Conservation (phyloP, 2,888 invertebrate genomes). For the Agelastica alni region DNA sequence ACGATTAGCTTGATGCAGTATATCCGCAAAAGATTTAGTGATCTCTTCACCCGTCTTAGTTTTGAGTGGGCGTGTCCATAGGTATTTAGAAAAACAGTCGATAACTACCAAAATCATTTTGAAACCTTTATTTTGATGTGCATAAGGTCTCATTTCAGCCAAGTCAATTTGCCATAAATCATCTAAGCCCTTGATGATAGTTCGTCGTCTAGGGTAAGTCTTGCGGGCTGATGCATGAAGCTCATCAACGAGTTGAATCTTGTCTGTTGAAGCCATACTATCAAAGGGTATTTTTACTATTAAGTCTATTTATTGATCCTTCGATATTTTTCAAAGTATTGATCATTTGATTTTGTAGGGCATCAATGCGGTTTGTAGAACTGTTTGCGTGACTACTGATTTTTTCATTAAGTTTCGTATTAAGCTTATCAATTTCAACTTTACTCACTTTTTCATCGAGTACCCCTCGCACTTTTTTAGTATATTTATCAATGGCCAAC, state of each 20-base stretch:
- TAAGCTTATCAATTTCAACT: not conserved
- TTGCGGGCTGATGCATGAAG: not conserved
- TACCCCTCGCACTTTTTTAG: not conserved
- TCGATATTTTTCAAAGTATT: not conserved
- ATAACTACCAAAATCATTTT: too few relatives aligned
- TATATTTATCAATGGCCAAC: not conserved
- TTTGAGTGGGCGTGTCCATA: not conserved
- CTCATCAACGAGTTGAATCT: not conserved
- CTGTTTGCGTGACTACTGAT: not conserved
- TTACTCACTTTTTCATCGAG: not conserved
- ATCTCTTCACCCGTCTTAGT: not conserved
- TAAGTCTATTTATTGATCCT: not conserved
- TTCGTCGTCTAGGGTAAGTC: slow-evolving; percentile 3
- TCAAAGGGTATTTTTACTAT: not conserved
- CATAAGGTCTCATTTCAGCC: not conserved
- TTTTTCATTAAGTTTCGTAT: not conserved
- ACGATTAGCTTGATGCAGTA: not conserved
- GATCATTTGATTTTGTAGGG: not conserved
- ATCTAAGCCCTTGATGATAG: slow-evolving; percentile 3
- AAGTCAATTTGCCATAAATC: not conserved
- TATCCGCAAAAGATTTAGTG: too few relatives aligned
- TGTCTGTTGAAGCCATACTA: not conserved
- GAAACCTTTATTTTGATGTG: not conserved
- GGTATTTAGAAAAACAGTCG: too few relatives aligned
- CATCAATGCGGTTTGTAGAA: too few relatives aligned